These are phyloP conservation scores for Poecilia velifera DNA, from an alignment of 2,797 vertebrate genomes.

Conservation along the genomic window DNA sequence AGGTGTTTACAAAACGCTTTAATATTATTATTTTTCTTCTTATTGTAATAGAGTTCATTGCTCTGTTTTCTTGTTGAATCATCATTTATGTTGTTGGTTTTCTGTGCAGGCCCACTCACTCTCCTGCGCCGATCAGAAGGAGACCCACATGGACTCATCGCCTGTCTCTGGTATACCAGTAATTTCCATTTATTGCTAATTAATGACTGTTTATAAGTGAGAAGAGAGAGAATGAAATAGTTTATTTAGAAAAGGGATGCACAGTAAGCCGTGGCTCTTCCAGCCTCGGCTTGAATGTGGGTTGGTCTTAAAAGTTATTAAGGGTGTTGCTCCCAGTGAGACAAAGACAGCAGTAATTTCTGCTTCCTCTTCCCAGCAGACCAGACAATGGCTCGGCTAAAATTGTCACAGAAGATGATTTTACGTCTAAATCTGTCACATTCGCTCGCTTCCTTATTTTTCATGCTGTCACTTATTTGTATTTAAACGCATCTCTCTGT, in stretches of 20 bases:
- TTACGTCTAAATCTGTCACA: conserved; percentile 4
- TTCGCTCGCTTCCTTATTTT: conserved; percentile 23
- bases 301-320: conserved; percentile 66
- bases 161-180: conserved; percentile 75
- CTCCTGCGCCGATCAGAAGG: conserved; percentile 92
- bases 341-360: conserved; percentile 76
- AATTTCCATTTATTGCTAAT: not conserved
- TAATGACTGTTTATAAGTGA: conserved; percentile 8
- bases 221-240: conserved; percentile 20
- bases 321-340: conserved; percentile 71
- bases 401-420: conserved; percentile 72
- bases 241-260: conserved; percentile 32
- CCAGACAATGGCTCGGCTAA: conserved; percentile 76
- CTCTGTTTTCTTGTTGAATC: not conserved
- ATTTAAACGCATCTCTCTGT: conserved; percentile 53
- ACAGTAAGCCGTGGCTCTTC: conserved; percentile 42
- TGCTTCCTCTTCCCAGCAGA: conserved; percentile 62
- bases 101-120: conserved; percentile 86
- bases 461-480: conserved; percentile 2
- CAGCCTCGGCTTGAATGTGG: conserved; percentile 54
- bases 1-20: not conserved
- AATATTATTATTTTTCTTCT: not conserved
- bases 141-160: conserved; percentile 92
- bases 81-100: not conserved
- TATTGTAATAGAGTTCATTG: not conserved